These are phyloP conservation scores for Folsomia candida DNA, from an alignment of 2,888 invertebrate genomes.

Conservation along the genomic window DNA sequence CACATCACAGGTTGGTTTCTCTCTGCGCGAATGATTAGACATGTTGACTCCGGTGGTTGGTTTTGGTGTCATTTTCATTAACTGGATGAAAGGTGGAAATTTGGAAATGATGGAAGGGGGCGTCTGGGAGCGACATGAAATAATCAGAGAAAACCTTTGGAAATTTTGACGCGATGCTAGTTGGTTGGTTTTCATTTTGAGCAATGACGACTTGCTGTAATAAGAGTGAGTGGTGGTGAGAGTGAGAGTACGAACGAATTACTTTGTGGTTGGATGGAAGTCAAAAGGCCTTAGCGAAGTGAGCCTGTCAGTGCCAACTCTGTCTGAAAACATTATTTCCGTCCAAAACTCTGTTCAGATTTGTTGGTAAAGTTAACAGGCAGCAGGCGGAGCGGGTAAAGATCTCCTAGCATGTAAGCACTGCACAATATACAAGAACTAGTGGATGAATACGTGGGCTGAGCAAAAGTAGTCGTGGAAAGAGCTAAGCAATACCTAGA, in stretches of 20 bases:
- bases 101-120: conserved; percentile 18
- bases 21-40: not conserved
- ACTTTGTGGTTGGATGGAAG: conserved; percentile 51
- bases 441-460: too few relatives aligned
- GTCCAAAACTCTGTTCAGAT: conserved; percentile 36
- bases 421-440: not conserved
- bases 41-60: conserved; percentile 27
- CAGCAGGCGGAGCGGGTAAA: not conserved
- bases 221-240: conserved; percentile 24
- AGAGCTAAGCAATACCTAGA: not conserved
- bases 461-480: not conserved
- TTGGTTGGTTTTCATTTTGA: too few relatives aligned
- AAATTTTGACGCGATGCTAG: conserved; percentile 2
- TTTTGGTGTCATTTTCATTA: conserved; percentile 42
- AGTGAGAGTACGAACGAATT: conserved; percentile 44
- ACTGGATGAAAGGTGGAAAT: conserved; percentile 35
- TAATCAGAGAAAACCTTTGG: conserved; percentile 34
- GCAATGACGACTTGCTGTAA: not conserved
- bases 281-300: conserved; percentile 47
- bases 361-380: conserved; percentile 13
- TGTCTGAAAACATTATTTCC: conserved; percentile 56
- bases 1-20: not conserved
- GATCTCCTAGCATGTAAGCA: not conserved
- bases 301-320: conserved; percentile 51
- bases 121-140: conserved; percentile 49